These are phyloP conservation scores for Otis tarda DNA, from an alignment of 2,113 vertebrate genomes.

Conservation along the genomic window DNA sequence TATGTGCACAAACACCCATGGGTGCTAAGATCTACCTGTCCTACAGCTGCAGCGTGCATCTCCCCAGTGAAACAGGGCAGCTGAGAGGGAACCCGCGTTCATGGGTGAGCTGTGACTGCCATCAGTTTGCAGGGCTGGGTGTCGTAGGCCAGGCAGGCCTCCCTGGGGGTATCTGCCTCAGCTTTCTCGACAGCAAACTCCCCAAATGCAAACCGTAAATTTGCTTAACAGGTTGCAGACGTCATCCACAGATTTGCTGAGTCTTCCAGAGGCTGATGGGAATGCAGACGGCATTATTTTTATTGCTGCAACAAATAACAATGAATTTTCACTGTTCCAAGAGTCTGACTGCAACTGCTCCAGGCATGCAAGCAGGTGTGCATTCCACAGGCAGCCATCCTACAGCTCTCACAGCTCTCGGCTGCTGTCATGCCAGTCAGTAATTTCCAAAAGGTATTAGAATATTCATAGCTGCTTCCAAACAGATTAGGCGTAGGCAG, in stretches of 20 bases:
- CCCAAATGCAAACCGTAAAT: background rate
- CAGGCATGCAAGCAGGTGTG: slow-evolving; percentile 5
- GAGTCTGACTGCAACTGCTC: background rate
- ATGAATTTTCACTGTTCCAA: background rate
- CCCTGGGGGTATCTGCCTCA: background rate
- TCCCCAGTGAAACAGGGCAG: background rate
- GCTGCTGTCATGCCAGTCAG: background rate
- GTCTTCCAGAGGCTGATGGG: background rate
- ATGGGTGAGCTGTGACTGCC: background rate
- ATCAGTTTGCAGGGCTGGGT: background rate
- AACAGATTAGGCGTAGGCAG: slow-evolving; percentile 47
- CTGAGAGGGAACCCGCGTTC: fast-evolving
- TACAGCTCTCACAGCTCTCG: background rate
- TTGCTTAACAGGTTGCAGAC: background rate
- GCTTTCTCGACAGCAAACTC: background rate
- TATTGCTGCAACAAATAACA: slow-evolving; percentile 20
- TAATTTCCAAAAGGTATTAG: slow-evolving; percentile 42
- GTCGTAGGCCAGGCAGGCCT: too few relatives aligned
- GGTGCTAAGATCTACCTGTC: background rate
- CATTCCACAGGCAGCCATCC: background rate
- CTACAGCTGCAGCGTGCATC: fast-evolving
- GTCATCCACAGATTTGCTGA: background rate
- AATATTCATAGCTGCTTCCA: slow-evolving; percentile 45
- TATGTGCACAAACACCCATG: fast-evolving
- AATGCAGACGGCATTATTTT: background rate